Evolutionary conservation across 2,888 invertebrate genomes (phyloP).

Genomic region (Drosophila phalerata): DNA sequence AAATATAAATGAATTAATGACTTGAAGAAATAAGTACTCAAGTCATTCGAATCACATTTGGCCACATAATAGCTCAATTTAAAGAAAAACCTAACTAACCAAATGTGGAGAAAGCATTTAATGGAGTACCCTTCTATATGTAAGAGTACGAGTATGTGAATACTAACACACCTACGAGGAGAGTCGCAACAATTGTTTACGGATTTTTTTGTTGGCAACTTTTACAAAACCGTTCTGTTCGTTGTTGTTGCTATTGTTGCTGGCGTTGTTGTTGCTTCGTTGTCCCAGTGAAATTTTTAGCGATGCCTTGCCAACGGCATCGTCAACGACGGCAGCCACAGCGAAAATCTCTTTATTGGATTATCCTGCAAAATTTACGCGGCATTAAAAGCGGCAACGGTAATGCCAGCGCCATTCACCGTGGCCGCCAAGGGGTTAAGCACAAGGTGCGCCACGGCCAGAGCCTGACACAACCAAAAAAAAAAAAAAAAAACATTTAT

Average conservation of each 20-base stretch:
- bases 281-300: conserved; percentile 59
- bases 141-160: conserved; percentile 3
- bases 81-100: conserved; percentile 2
- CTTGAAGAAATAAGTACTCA: not conserved
- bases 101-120: conserved; percentile 33
- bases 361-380: conserved; percentile 81
- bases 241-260: conserved; percentile 17
- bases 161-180: not conserved
- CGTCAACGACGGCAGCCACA: conserved; percentile 67
- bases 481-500: conserved; percentile 59
- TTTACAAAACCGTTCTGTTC: conserved; percentile 36
- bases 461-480: conserved; percentile 16
- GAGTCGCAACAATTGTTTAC: conserved; percentile 66
- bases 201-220: conserved; percentile 41
- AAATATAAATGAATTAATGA: no score
- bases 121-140: conserved; percentile 16
- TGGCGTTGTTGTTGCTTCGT: conserved; percentile 32
- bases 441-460: conserved; percentile 55
- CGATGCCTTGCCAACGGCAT: conserved; percentile 57
- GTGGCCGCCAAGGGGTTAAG: conserved; percentile 66
- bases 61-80: conserved; percentile 1
- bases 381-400: conserved; percentile 74
- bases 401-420: conserved; percentile 34
- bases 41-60: not conserved
- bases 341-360: conserved; percentile 80